Evolutionary conservation across 2,113 vertebrate species (phyloP).

Genomic region (Panthera leo): DNA sequence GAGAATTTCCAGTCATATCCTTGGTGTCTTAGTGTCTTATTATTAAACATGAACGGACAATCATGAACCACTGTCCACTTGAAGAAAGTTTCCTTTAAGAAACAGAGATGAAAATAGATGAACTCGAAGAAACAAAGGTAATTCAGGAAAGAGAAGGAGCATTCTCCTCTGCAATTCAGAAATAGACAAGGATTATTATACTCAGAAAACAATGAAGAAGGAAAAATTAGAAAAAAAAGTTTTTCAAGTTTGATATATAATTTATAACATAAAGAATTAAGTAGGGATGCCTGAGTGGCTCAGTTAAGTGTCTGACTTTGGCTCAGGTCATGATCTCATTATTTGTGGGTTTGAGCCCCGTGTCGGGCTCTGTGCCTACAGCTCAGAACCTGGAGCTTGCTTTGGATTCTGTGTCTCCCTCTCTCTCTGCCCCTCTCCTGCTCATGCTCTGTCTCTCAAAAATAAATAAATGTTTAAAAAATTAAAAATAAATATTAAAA

Average conservation of each 20-base stretch:
- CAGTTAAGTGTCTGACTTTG: too few species aligned
- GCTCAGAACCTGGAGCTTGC: too few species aligned
- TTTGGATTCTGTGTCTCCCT: too few species aligned
- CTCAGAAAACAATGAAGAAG: background rate
- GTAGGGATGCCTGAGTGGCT: too few species aligned
- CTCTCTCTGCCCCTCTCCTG: too few species aligned
- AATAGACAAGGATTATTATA: background rate
- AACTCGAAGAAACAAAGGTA: background rate
- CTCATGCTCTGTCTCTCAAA: too few species aligned
- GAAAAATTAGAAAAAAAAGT: background rate
- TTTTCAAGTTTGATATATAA: background rate
- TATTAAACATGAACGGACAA: background rate
- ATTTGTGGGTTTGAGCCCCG: too few species aligned
- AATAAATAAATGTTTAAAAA: too few species aligned
- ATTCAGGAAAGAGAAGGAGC: background rate
- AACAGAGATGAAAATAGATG: background rate
- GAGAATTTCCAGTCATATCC: background rate
- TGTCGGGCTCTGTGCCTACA: too few species aligned
- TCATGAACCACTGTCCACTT: too few species aligned
- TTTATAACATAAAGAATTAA: background rate
- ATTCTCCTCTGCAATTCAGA: background rate
- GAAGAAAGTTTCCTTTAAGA: background rate
- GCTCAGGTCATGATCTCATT: too few species aligned
- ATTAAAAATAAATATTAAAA: too few species aligned
- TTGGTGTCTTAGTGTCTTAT: background rate